phyloP scores from a whole-genome alignment of 2,113 vertebrate genomes.

The Megaleporinus macrocephalus region DNA sequence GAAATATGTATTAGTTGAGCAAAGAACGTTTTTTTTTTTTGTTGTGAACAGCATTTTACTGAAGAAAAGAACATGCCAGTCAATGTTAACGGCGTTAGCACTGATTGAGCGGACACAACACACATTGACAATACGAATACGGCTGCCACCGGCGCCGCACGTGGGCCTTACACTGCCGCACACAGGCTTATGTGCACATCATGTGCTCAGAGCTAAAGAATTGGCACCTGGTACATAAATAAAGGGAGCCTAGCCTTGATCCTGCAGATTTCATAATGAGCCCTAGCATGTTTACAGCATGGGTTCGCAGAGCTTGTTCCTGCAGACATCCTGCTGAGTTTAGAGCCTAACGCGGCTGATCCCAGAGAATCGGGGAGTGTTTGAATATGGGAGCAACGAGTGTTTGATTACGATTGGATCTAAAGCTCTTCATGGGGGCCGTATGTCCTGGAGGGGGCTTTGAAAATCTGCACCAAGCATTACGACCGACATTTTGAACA shows the following conservation, averaged over 20 bases:
- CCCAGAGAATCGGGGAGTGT: not conserved
- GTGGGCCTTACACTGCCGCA: not conserved
- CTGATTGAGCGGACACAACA: not conserved
- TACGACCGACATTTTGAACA: not conserved
- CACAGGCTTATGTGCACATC: not conserved
- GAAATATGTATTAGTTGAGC: constrained; percentile 57
- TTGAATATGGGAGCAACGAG: not conserved
- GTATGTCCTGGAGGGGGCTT: not conserved
- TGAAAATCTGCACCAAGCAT: not conserved
- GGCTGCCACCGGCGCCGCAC: not conserved
- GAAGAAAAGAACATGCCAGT: constrained; percentile 7
- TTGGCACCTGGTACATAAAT: not conserved
- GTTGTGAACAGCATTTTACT: constrained; percentile 32
- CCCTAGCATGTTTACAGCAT: not conserved
- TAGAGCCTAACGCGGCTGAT: not conserved
- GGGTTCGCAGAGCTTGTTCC: not conserved
- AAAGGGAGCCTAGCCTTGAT: not conserved
- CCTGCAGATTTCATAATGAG: not conserved
- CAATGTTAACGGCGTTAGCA: constrained; percentile 12
- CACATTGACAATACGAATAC: constrained; percentile 6
- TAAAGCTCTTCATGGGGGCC: not conserved
- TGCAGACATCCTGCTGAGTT: not conserved
- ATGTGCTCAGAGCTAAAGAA: not conserved
- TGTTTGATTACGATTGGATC: constrained; percentile 6
- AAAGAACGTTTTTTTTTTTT: constrained; percentile 45